Evolutionary conservation across 2,888 invertebrate genomes (phyloP), one percentile per base, ranked within the genome.

Genomic region (Rotaria macrura): DNA sequence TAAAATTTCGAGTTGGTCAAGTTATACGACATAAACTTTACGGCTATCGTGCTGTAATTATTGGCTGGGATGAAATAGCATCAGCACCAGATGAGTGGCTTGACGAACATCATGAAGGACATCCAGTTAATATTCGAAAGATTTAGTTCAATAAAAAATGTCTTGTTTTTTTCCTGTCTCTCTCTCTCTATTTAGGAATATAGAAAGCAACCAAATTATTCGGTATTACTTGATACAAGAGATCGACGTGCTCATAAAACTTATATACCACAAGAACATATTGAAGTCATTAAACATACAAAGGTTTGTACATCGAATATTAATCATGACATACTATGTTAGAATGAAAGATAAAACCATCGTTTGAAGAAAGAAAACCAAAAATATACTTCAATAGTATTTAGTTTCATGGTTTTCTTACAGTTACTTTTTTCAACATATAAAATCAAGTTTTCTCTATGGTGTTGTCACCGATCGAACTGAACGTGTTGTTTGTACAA

Each of bases 21-120:
- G 92, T 93, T 49, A 90, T 92, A 57, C 88, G 88, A 86, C 92
- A 92, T 87, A 91, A 90, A 87, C 87, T 88, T 14, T 90, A 90
- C 89, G 91, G 91, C 43, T 92, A 92, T 87, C 88, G 91, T 87
- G 93, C 92, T 3, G 92, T 93, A 23, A 91, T 93, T 84, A 89
- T 92, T 65, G 92, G 92, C 57, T 93, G 92, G 93, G 92, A 93
- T 89, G 88, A 89, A 85, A 88, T 88, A 57, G 91, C 92, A 2
- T 43, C 40, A 12, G 79, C 79, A 43, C 79, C 79, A 10, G 79
- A 79, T 14, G 10, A 40, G n/a, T 79, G 79, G 79, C 40, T 79
- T 5, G 25, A 43, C n/a, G 79, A 79, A 43, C 79, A 79, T n/a
- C 79, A 79, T 79, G 43, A 79, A 43, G 79, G 25, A 9, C 79